Percentiles rank a stretch among this genome's conserved stretches.
These are phyloP conservation scores for Dreissena rostriformis DNA, from an alignment of 1,140 invertebrate genomes.

Conservation along the genomic window DNA sequence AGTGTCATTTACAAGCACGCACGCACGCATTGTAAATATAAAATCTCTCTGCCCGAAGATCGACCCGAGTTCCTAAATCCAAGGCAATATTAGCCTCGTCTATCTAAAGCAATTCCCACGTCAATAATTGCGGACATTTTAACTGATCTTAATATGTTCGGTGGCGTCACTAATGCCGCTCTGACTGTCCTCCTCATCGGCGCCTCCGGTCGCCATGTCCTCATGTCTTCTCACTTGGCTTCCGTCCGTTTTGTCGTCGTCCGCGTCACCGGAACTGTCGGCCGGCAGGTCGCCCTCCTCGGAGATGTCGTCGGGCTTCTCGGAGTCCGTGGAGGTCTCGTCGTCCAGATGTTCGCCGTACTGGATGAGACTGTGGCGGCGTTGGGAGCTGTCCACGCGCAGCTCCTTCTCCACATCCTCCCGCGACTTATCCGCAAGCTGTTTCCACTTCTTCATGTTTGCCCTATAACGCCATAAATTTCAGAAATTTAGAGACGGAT, in stretches of 20 bases:
- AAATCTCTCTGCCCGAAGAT: too few species aligned
- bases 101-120: too few species aligned
- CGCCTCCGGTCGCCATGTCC: background rate
- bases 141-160: too few species aligned
- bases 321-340: slow-evolving; percentile 24
- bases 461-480: slow-evolving; percentile 57
- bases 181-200: too few species aligned
- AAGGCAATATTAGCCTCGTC: too few species aligned
- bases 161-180: too few species aligned
- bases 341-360: slow-evolving; percentile 24
- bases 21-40: too few species aligned
- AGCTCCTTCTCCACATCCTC: slow-evolving; percentile 61
- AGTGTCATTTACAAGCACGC: too few species aligned
- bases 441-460: slow-evolving; percentile 77
- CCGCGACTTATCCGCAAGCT: slow-evolving; percentile 72
- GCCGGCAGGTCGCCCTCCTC: slow-evolving; percentile 6
- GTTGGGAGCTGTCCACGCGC: slow-evolving; percentile 22
- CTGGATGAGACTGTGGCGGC: slow-evolving; percentile 46
- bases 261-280: background rate
- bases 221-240: background rate
- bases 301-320: slow-evolving; percentile 19
- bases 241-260: too few species aligned
- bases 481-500: too few species aligned
- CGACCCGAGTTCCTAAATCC: too few species aligned
- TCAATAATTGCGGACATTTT: too few species aligned